Percentiles rank a stretch among this genome's conserved stretches.
phyloP scores from a whole-genome alignment of 2,113 vertebrate species.

The Phasianus colchicus region DNA sequence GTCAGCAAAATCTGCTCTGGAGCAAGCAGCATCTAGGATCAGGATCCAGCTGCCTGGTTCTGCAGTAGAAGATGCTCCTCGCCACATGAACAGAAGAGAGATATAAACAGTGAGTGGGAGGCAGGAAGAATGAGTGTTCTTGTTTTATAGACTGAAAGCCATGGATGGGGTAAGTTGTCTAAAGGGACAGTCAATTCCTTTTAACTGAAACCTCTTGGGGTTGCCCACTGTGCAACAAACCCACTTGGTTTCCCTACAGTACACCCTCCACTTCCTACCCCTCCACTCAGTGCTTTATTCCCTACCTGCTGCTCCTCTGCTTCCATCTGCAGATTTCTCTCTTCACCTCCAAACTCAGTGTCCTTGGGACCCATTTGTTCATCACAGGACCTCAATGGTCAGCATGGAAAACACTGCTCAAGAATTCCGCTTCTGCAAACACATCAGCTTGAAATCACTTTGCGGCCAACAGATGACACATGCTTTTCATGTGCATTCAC shows the following conservation, averaged over 20 bases:
- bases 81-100: not conserved
- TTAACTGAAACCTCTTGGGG: not conserved
- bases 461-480: fast-evolving
- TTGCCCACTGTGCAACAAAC: not conserved
- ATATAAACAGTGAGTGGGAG: not conserved
- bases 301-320: not conserved
- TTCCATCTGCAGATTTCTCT: not conserved
- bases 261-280: not conserved
- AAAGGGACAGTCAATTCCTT: not conserved
- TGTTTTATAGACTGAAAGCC: conserved; percentile 14
- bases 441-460: fast-evolving
- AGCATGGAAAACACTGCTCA: not conserved
- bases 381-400: not conserved
- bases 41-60: not conserved
- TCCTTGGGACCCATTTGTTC: not conserved
- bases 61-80: not conserved
- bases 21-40: not conserved
- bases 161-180: not conserved
- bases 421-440: not conserved
- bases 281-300: not conserved
- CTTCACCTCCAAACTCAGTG: not conserved
- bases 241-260: not conserved
- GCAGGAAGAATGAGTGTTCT: not conserved
- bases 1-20: not conserved
- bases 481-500: fast-evolving